A percentile compares a stretch with the other conserved stretches of the same genome.
phyloP scores from a whole-genome alignment of 2,888 invertebrate species.

The Diarsia brunnea region DNA sequence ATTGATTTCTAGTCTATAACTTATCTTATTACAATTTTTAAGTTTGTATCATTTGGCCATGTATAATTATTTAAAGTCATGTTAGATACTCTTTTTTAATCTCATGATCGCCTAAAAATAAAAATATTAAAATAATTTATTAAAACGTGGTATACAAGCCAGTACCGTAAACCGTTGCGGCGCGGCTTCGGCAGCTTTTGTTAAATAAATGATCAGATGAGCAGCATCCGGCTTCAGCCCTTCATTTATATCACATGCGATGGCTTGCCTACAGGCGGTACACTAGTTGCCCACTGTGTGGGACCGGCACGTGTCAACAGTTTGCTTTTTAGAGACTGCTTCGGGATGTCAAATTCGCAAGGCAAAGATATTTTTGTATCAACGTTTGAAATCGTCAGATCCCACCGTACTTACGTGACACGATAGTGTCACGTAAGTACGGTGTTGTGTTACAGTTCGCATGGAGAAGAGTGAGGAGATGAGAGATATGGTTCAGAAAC shows the following conservation, averaged over 20 bases:
- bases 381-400: neutral
- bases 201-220: constrained; percentile 48
- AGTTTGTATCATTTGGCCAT: neutral
- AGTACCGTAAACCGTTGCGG: neutral
- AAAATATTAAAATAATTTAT: constrained; percentile 17
- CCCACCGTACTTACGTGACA: neutral
- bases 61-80: neutral
- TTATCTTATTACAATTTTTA: neutral
- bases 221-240: constrained; percentile 46
- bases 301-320: neutral
- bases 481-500: too few species aligned
- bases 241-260: constrained; percentile 44
- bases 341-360: neutral
- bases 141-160: neutral
- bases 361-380: neutral
- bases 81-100: neutral
- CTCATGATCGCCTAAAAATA: neutral
- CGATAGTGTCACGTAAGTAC: too few species aligned
- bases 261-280: neutral
- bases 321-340: neutral
- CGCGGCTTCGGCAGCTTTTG: constrained; percentile 25
- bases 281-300: neutral
- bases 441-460: too few species aligned
- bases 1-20: neutral
- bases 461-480: neutral